phyloP scores from a whole-genome alignment of 2,888 invertebrate species.

The Dilophus febrilis region DNA sequence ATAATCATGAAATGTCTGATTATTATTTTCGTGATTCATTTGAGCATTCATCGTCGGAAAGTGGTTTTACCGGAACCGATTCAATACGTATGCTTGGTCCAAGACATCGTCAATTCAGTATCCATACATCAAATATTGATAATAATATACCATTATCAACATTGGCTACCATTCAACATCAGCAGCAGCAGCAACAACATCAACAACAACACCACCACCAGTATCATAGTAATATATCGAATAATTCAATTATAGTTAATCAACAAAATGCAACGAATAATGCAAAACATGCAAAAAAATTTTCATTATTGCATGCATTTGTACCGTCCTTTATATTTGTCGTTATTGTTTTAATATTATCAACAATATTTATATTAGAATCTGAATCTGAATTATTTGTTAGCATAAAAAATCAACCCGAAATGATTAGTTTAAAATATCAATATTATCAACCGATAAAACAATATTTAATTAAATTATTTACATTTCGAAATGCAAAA shows the following conservation, averaged over 20 bases:
- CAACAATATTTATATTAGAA: slow-evolving; percentile 57
- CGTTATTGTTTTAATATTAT: slow-evolving; percentile 46
- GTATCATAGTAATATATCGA: slow-evolving; percentile 7
- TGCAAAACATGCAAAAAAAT: slow-evolving; percentile 32
- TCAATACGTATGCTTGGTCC: neutral
- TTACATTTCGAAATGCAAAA: neutral
- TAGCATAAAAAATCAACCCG: slow-evolving; percentile 53
- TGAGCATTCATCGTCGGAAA: slow-evolving; percentile 66
- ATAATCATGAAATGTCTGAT: slow-evolving; percentile 35
- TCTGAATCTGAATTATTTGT: slow-evolving; percentile 57
- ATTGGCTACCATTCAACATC: too few relatives aligned
- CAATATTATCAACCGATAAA: slow-evolving; percentile 74
- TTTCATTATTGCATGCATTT: slow-evolving; percentile 52
- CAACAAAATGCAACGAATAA: slow-evolving; percentile 18
- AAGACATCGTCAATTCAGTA: slow-evolving; percentile 10
- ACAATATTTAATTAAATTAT: slow-evolving; percentile 38
- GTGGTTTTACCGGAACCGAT: slow-evolving; percentile 34
- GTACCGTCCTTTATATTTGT: slow-evolving; percentile 63
- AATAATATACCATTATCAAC: slow-evolving; percentile 2
- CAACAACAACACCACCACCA: too few relatives aligned
- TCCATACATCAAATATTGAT: neutral
- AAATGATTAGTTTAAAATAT: slow-evolving; percentile 54
- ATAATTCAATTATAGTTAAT: slow-evolving; percentile 14
- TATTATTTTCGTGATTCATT: slow-evolving; percentile 60
- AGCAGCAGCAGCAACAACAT: neutral